Conservation (phyloP, 2,797 vertebrate species). For the Agapornis canus region DNA sequence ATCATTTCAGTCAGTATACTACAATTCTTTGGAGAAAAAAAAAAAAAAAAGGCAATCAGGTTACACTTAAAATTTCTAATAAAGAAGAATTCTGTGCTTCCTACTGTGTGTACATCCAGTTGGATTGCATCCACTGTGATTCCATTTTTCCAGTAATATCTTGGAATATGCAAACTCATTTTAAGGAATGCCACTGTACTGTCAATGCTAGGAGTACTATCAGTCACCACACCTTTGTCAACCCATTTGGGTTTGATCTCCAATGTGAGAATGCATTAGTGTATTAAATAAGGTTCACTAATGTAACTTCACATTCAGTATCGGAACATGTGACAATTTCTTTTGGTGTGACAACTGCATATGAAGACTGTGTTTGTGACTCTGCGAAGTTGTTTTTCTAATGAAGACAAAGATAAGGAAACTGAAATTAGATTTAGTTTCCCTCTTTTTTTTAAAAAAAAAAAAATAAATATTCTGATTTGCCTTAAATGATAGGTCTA, state of each 20-base stretch:
- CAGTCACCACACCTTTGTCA: background rate
- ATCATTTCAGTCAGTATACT: background rate
- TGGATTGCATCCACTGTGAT: too few species aligned
- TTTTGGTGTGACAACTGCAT: background rate
- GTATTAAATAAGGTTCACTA: background rate
- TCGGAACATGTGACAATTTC: background rate
- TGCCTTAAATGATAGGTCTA: background rate
- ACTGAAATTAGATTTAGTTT: background rate
- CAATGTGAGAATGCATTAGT: background rate
- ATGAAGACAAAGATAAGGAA: background rate
- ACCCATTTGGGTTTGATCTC: background rate
- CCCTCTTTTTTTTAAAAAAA: background rate
- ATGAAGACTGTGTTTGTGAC: background rate
- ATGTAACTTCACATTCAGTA: background rate
- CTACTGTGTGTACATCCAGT: accelerated
- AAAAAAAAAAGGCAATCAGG: background rate
- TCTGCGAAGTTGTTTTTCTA: background rate
- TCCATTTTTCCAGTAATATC: background rate
- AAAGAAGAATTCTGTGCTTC: background rate
- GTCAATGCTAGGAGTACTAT: background rate
- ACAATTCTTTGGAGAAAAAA: background rate
- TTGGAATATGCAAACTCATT: background rate
- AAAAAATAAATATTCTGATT: background rate
- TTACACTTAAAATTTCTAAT: background rate
- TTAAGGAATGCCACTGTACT: background rate